phyloP scores from a whole-genome alignment of 2,113 vertebrate genomes.

The Mola mola region DNA sequence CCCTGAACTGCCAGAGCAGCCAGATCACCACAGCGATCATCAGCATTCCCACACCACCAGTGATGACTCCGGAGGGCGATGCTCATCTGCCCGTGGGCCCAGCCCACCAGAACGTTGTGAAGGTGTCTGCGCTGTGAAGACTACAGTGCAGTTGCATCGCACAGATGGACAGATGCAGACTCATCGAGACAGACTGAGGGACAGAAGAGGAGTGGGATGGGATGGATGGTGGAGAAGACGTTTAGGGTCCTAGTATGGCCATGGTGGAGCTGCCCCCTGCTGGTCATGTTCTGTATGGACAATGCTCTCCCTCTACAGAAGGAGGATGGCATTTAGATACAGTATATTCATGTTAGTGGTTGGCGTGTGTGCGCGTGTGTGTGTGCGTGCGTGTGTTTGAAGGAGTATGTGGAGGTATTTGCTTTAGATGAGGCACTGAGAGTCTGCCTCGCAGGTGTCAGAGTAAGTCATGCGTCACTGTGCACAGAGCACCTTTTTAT shows the following conservation, averaged over 20 bases:
- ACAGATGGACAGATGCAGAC: slow-evolving; percentile 54
- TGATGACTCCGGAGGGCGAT: slow-evolving; percentile 86
- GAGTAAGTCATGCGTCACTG: slow-evolving; percentile 72
- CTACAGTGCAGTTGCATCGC: slow-evolving; percentile 22
- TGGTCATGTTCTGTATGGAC: slow-evolving; percentile 73
- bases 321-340: slow-evolving; percentile 67
- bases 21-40: slow-evolving; percentile 98
- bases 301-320: slow-evolving; percentile 67
- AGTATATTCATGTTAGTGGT: slow-evolving; percentile 56
- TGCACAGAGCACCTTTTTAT: slow-evolving; percentile 80
- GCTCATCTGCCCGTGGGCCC: slow-evolving; percentile 81
- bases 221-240: slow-evolving; percentile 37
- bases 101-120: slow-evolving; percentile 88
- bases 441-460: slow-evolving; percentile 54
- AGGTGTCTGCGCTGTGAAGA: slow-evolving; percentile 95
- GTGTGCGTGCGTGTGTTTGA: slow-evolving; percentile 34
- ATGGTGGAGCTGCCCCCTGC: slow-evolving; percentile 73
- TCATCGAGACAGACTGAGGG: slow-evolving; percentile 60
- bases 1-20: slow-evolving; percentile 93
- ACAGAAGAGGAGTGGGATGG: slow-evolving; percentile 54
- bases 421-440: slow-evolving; percentile 35
- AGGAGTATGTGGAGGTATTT: slow-evolving; percentile 5
- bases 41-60: slow-evolving; percentile 94
- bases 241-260: slow-evolving; percentile 41
- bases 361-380: slow-evolving; percentile 38